Percentiles rank a stretch among this genome's conserved stretches.
phyloP scores from a whole-genome alignment of 1,140 invertebrate genomes.

The Danaus plexippus region DNA sequence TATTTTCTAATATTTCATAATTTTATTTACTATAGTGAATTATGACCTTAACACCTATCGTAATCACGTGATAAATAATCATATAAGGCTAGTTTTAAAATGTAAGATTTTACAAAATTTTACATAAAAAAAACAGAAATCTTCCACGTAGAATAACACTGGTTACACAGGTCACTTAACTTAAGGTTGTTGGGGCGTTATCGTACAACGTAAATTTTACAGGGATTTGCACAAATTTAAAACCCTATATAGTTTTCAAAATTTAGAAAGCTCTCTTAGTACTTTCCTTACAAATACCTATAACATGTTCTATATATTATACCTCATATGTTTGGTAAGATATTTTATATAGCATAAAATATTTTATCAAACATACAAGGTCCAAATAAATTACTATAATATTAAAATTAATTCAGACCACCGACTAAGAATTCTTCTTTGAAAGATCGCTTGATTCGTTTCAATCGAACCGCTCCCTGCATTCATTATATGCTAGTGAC shows the following conservation, averaged over 20 bases:
- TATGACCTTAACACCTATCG: no score
- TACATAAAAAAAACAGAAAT: no score
- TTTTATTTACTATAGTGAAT: no score
- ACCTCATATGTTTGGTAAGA: no score
- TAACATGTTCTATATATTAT: no score
- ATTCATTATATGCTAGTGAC: slow-evolving; percentile 44
- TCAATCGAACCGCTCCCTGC: slow-evolving; percentile 35
- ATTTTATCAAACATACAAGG: not conserved
- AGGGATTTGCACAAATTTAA: slow-evolving; percentile 13
- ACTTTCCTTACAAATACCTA: no score
- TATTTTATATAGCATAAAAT: no score
- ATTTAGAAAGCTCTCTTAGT: not conserved
- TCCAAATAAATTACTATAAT: not conserved
- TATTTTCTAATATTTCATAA: no score
- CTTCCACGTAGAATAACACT: not conserved
- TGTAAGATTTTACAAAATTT: no score
- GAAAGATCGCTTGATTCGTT: slow-evolving; percentile 41
- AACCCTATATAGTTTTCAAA: slow-evolving; percentile 9
- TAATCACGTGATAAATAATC: no score
- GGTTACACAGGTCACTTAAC: slow-evolving; percentile 5
- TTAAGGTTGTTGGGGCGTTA: slow-evolving; percentile 6
- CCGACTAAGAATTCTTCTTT: slow-evolving; percentile 35
- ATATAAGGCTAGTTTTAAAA: no score
- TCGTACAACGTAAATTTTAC: slow-evolving; percentile 12
- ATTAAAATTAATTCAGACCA: slow-evolving; percentile 30